phyloP scores from a whole-genome alignment of 2,113 vertebrate species.

The Cercocebus atys region DNA sequence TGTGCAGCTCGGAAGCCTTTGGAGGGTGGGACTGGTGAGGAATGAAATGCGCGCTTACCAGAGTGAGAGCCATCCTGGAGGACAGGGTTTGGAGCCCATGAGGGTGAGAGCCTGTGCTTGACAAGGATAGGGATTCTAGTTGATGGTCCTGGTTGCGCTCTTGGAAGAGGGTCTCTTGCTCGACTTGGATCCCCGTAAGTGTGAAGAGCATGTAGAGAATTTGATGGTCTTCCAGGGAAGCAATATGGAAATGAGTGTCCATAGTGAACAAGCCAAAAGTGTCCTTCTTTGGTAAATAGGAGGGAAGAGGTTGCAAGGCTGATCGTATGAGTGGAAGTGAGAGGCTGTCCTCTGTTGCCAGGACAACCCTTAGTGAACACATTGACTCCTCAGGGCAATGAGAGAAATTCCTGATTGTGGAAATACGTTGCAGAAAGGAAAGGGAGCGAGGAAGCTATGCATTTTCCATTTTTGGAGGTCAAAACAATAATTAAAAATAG shows the following conservation, averaged over 20 bases:
- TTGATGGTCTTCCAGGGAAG: not conserved
- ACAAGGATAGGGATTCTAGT: not conserved
- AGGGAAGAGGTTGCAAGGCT: not conserved
- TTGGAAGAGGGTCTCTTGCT: not conserved
- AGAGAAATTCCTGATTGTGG: not conserved
- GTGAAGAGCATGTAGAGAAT: not conserved
- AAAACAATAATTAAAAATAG: no score
- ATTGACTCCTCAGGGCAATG: not conserved
- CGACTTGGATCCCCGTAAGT: not conserved
- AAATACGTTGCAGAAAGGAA: not conserved
- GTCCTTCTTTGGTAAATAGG: not conserved
- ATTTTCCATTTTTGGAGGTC: not conserved
- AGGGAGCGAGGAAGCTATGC: not conserved
- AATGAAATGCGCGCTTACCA: not conserved
- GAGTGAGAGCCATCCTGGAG: fast-evolving
- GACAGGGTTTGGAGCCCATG: not conserved
- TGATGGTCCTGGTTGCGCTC: not conserved
- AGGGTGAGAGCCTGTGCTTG: not conserved
- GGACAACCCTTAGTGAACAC: not conserved
- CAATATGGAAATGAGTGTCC: not conserved
- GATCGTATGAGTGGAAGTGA: not conserved
- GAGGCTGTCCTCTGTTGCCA: not conserved
- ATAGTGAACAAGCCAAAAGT: not conserved
- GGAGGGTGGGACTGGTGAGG: not conserved
- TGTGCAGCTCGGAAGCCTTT: not conserved